phyloP scores from a whole-genome alignment of 2,113 vertebrate genomes.

The Lampris incognitus region DNA sequence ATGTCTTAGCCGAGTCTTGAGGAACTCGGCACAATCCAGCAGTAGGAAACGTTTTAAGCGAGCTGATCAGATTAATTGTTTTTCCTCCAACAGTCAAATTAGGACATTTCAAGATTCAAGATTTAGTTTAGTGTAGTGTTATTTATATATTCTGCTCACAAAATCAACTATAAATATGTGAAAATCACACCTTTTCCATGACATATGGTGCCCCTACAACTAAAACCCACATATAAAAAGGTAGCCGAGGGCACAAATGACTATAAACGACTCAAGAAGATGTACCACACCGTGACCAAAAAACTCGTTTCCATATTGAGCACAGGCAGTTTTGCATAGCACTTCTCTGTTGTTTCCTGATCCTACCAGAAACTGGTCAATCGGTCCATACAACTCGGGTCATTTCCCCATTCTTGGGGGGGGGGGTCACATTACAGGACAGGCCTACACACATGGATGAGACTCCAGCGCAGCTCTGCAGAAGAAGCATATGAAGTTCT shows the following conservation, averaged over 20 bases:
- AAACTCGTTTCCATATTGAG: conserved; percentile 15
- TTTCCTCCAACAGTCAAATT: background rate
- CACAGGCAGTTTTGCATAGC: conserved; percentile 42
- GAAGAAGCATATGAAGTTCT: too few relatives aligned
- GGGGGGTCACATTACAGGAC: too few relatives aligned
- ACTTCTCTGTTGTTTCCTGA: conserved; percentile 30
- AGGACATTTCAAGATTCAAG: too few relatives aligned
- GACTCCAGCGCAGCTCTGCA: too few relatives aligned
- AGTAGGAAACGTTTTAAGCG: background rate
- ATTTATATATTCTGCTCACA: too few relatives aligned
- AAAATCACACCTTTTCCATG: background rate
- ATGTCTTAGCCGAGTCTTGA: background rate
- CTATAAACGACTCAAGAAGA: background rate
- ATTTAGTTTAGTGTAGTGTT: too few relatives aligned
- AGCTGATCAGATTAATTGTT: conserved; percentile 3
- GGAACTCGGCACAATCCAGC: background rate
- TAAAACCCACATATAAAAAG: background rate
- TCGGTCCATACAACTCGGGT: background rate
- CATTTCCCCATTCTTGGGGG: background rate
- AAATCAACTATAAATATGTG: too few relatives aligned
- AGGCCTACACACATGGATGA: too few relatives aligned
- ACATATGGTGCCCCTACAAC: background rate
- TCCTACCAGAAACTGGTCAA: background rate
- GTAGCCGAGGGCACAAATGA: too few relatives aligned
- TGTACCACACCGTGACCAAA: conserved; percentile 50